Evolutionary conservation across 1,140 invertebrate genomes (phyloP).

Genomic region (Mizuhopecten yessoensis): DNA sequence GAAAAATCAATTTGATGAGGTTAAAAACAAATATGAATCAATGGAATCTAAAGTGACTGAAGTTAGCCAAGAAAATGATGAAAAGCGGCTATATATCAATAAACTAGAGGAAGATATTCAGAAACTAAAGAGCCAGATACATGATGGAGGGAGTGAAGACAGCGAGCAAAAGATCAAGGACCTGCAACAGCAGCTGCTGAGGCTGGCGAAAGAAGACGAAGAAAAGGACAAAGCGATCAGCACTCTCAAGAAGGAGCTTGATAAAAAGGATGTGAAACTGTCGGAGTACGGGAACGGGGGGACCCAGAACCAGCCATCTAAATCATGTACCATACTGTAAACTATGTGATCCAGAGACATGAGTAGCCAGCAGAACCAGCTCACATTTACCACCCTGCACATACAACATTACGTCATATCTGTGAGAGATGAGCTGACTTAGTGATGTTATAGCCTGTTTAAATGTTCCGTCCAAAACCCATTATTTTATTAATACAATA

Average conservation of each 20-base stretch:
- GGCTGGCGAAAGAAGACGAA: slow-evolving; percentile 56
- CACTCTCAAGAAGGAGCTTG: slow-evolving; percentile 52
- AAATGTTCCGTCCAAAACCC: too few species aligned
- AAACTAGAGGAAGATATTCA: slow-evolving; percentile 49
- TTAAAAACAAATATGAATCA: slow-evolving; percentile 44
- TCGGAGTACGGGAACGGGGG: slow-evolving; percentile 30
- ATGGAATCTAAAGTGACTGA: slow-evolving; percentile 48
- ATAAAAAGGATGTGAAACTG: slow-evolving; percentile 57
- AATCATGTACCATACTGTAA: slow-evolving; percentile 52
- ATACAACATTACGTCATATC: too few species aligned
- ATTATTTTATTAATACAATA: not conserved
- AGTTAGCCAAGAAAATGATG: slow-evolving; percentile 48
- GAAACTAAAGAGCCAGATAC: slow-evolving; percentile 43
- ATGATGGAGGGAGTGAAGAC: slow-evolving; percentile 45
- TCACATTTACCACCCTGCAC: too few species aligned
- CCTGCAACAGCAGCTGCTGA: slow-evolving; percentile 46
- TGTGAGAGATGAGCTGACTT: too few species aligned
- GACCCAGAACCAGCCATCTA: slow-evolving; percentile 45
- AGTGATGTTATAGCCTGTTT: too few species aligned
- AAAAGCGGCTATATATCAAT: slow-evolving; percentile 43
- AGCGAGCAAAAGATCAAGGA: slow-evolving; percentile 50
- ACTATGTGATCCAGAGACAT: not conserved
- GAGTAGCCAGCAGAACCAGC: not conserved
- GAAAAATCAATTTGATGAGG: slow-evolving; percentile 52
- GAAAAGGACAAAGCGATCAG: slow-evolving; percentile 54